Base-by-base conservation (phyloP, 2,113 vertebrate genomes). In the Halcyon malimbica region DNA sequence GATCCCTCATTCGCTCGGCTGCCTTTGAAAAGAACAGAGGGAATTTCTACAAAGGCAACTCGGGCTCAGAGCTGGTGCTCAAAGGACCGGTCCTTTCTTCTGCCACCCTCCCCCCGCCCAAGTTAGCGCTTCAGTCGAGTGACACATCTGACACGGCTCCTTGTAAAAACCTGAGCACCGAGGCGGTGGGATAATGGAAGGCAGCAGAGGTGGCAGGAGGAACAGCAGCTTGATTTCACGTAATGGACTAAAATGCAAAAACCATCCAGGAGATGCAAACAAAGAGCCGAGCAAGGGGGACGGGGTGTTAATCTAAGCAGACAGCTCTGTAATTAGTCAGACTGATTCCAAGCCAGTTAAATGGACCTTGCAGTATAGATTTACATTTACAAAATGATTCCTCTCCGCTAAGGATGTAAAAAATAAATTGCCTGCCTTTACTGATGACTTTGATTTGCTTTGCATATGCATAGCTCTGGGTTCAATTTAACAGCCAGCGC, bases 261-360 rank as follows among this genome's bases (percentile, higher is more conserved):
- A 20, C 44, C 19, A 48, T 29, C 15, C 78, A 23, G 0, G 13
- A 60, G 81, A 44, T 24, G 71, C 82, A 91, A 41, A 71, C 19
- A 84, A 83, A 95, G 90, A 80, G 88, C 60, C 0, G 35, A 81
- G 91, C 76, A 87, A 53, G 71, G 86, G 70, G 80, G 39, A 35
- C 3, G 3, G 69, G 75, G 94, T 76, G 62, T 41, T 95, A 69
- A 96, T 96, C 57, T 67, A 42, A 96, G 94, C 95, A 89, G 97
- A 96, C 95, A 96, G 96, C 94, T 96, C 90, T 75, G 87, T 87
- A 96, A 97, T 97, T 92, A 95, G 84, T 86, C 78, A 71, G 93
- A 23, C 65, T 6, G 53, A 88, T 89, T 95, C 73, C 74, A 92
- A 93, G 88, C 51, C 91, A 67, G 89, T 5, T 44, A 94, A 89